Evolutionary conservation across 2,797 vertebrate species (phyloP).

Genomic region (Remorina albescens): DNA sequence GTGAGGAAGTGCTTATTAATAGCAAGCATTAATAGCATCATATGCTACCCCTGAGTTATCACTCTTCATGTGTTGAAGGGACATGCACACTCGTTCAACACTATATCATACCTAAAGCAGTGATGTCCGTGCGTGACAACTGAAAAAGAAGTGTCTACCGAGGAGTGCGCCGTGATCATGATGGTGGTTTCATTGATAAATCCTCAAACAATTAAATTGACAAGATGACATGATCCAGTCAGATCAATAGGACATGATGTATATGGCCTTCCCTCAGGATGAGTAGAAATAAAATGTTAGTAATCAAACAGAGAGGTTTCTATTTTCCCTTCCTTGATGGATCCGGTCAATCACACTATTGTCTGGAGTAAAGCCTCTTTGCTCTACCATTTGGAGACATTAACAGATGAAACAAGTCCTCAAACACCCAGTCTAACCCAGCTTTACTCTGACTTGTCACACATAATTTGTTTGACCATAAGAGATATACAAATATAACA

Average conservation of each 20-base stretch:
- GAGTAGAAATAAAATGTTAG: conserved; percentile 22
- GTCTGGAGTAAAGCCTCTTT: conserved; percentile 69
- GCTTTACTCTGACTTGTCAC: conserved; percentile 24
- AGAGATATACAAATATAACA: background rate
- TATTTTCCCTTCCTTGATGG: conserved; percentile 41
- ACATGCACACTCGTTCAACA: conserved; percentile 3
- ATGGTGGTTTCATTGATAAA: background rate
- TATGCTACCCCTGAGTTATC: conserved; percentile 26
- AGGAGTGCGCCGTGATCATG: background rate
- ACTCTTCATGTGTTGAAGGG: conserved; percentile 5
- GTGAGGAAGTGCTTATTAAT: conserved; percentile 14
- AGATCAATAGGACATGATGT: conserved; percentile 20
- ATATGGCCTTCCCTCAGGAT: background rate
- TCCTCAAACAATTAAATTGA: conserved; percentile 23
- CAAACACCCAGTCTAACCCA: conserved; percentile 21
- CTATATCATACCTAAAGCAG: conserved; percentile 5
- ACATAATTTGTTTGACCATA: background rate
- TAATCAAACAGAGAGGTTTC: conserved; percentile 64
- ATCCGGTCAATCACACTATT: conserved; percentile 62
- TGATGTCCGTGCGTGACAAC: background rate
- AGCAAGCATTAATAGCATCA: conserved; percentile 3
- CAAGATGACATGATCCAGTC: background rate
- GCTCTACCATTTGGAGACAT: conserved; percentile 57
- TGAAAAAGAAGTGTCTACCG: background rate
- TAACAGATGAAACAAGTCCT: conserved; percentile 58